phyloP scores from a whole-genome alignment of 2,797 vertebrate species.

The Coracias cyanogaster region DNA sequence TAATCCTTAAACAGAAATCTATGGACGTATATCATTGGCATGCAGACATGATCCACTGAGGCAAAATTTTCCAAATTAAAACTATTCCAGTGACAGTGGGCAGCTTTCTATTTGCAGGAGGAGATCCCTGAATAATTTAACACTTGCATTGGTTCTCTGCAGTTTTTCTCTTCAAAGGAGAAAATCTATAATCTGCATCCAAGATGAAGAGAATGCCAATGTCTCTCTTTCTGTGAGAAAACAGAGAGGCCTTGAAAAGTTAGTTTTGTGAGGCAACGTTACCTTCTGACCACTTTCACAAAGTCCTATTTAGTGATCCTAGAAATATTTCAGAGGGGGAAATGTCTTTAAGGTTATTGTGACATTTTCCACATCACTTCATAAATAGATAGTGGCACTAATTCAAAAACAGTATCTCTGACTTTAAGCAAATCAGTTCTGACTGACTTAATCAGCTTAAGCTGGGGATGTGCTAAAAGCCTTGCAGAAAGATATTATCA shows the following conservation, averaged over 20 bases:
- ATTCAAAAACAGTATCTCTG: slow-evolving; percentile 9
- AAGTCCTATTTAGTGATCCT: neutral
- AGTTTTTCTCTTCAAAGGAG: neutral
- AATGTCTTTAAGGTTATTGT: slow-evolving; percentile 22
- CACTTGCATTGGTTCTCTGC: neutral
- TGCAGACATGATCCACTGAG: neutral
- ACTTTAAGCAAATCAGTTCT: slow-evolving; percentile 12
- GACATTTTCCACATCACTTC: slow-evolving; percentile 24
- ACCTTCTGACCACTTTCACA: neutral
- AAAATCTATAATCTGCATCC: neutral
- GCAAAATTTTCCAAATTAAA: neutral
- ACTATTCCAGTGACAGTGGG: neutral
- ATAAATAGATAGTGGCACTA: neutral
- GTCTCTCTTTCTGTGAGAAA: neutral
- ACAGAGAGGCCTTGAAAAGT: neutral
- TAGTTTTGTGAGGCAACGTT: slow-evolving; percentile 2
- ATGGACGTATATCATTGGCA: neutral
- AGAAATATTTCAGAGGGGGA: neutral
- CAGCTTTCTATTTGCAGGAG: neutral
- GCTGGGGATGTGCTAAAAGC: neutral
- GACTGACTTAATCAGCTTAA: neutral
- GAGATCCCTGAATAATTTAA: neutral
- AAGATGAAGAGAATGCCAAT: neutral
- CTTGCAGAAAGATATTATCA: neutral
- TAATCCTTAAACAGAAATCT: neutral